These are phyloP conservation scores for Mesorhabditis spiculigera DNA, from an alignment of 2,888 invertebrate species.

Conservation along the genomic window DNA sequence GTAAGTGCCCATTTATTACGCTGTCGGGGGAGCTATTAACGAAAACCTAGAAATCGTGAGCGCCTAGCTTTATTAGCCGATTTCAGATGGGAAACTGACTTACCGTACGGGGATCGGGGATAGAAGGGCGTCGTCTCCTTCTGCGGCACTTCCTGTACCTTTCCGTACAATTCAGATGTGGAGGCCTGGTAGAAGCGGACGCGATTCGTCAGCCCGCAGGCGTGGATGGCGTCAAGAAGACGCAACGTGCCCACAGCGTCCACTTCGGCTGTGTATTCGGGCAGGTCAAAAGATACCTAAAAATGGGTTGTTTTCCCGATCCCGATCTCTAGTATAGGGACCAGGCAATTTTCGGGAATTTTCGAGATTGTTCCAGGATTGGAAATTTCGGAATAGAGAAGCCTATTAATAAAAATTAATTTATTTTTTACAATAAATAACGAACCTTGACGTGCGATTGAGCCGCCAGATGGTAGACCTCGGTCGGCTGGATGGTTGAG, in stretches of 20 bases:
- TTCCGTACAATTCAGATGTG: constrained; percentile 89
- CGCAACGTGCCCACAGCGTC: constrained; percentile 90
- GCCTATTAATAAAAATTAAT: constrained; percentile 6
- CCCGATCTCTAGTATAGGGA: too few relatives aligned
- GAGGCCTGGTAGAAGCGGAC: constrained; percentile 84
- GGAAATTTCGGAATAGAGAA: too few relatives aligned
- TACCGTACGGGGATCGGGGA: constrained; percentile 92
- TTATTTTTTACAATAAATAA: constrained; percentile 3
- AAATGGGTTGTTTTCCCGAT: not conserved
- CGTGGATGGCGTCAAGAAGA: constrained; percentile 83
- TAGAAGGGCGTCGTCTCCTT: constrained; percentile 91
- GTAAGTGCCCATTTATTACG: too few relatives aligned
- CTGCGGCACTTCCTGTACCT: constrained; percentile 86
- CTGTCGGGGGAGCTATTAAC: too few relatives aligned
- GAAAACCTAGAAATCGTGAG: too few relatives aligned
- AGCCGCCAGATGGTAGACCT: constrained; percentile 96
- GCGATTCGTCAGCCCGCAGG: constrained; percentile 76
- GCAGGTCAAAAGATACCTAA: constrained; percentile 87
- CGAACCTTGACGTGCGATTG: constrained; percentile 95
- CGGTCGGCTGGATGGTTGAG: constrained; percentile 75
- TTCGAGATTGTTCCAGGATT: too few relatives aligned
- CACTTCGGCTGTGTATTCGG: constrained; percentile 97
- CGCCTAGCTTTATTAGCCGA: too few relatives aligned
- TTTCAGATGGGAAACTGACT: constrained; percentile 45
- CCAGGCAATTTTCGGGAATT: too few relatives aligned